Evolutionary conservation across 2,888 invertebrate genomes (phyloP).

Genomic region (Aethes cnicana): DNA sequence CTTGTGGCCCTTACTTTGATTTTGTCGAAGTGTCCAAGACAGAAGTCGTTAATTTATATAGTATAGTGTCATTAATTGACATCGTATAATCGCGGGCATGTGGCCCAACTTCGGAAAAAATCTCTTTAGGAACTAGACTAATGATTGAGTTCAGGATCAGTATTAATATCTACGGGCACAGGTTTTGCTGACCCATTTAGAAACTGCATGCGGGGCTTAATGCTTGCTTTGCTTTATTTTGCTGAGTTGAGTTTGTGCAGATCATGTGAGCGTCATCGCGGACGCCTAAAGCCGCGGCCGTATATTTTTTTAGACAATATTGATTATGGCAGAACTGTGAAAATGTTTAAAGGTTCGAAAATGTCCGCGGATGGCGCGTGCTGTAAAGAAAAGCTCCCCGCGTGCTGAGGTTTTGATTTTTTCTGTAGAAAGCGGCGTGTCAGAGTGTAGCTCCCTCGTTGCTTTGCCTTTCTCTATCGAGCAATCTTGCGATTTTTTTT

Average conservation of each 20-base stretch:
- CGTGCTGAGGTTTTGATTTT: not conserved
- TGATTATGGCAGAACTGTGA: conserved; percentile 75
- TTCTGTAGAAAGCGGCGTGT: conserved; percentile 7
- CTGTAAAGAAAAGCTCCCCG: not conserved
- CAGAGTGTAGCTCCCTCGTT: conserved; percentile 24
- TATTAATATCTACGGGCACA: too few relatives aligned
- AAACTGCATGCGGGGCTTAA: too few relatives aligned
- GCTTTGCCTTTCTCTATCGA: conserved; percentile 50
- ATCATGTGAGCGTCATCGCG: conserved; percentile 62
- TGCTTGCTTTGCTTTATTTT: too few relatives aligned
- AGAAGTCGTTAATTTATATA: too few relatives aligned
- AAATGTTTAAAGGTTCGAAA: conserved; percentile 76
- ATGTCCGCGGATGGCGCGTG: conserved; percentile 64
- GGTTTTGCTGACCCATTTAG: too few relatives aligned
- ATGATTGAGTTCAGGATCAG: too few relatives aligned
- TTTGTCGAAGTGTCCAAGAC: too few relatives aligned
- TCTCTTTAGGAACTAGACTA: too few relatives aligned
- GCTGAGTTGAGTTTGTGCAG: conserved; percentile 40
- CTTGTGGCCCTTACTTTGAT: too few relatives aligned
- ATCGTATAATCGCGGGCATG: too few relatives aligned
- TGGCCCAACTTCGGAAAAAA: too few relatives aligned
- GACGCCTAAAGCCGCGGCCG: conserved; percentile 76
- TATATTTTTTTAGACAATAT: conserved; percentile 61
- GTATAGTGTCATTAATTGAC: too few relatives aligned
- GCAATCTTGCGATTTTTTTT: conserved; percentile 58